A percentile compares a stretch with the other conserved stretches of the same genome.
Evolutionary conservation across 2,888 invertebrate species (phyloP).

Genomic region (Autographa gamma): DNA sequence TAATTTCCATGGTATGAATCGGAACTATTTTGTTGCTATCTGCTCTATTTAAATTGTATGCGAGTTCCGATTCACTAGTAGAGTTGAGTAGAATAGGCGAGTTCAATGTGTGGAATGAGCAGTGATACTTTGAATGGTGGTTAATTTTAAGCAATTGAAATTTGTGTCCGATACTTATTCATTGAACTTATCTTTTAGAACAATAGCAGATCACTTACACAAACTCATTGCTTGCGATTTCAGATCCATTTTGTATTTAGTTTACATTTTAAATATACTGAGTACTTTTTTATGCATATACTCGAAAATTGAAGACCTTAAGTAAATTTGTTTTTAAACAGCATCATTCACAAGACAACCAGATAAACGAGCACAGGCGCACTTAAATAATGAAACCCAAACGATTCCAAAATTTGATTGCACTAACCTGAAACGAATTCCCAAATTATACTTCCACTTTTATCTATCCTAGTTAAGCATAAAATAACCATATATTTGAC

Average conservation of each 20-base stretch:
- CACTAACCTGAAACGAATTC: background rate
- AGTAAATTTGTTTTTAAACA: too few relatives aligned
- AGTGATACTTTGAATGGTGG: background rate
- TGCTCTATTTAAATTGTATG: slow-evolving; percentile 4
- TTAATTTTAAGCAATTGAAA: background rate
- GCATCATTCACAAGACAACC: too few relatives aligned
- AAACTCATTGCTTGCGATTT: too few relatives aligned
- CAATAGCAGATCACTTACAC: too few relatives aligned
- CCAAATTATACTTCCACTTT: background rate
- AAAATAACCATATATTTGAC: slow-evolving; percentile 17
- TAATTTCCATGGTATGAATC: slow-evolving; percentile 32
- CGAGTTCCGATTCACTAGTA: slow-evolving; percentile 11
- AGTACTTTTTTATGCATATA: too few relatives aligned
- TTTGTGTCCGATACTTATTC: too few relatives aligned
- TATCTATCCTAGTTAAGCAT: slow-evolving; percentile 9
- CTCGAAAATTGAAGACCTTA: too few relatives aligned
- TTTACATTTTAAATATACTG: too few relatives aligned
- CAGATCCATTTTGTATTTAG: too few relatives aligned
- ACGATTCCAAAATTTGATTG: background rate
- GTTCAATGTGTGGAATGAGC: background rate
- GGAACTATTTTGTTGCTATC: slow-evolving; percentile 18
- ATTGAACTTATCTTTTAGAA: too few relatives aligned
- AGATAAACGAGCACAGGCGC: too few relatives aligned
- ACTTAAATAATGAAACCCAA: background rate
- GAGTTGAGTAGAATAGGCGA: background rate